Evolutionary conservation across 2,888 invertebrate genomes (phyloP), one percentile per base, ranked within the genome.

Genomic region (Polyommatus iphigenia): DNA sequence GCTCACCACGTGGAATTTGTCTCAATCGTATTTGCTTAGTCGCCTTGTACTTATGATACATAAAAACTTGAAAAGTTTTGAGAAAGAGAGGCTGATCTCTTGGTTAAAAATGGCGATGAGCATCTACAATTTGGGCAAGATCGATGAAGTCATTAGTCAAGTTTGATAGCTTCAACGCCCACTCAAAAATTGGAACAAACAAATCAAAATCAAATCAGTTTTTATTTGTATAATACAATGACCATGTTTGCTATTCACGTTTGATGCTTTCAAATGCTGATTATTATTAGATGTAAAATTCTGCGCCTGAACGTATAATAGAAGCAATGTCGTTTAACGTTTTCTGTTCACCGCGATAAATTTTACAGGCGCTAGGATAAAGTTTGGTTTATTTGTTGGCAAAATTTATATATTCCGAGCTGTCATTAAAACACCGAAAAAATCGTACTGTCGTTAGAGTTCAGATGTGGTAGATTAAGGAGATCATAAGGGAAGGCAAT

Each of bases 1-100:
- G 89, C 83, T 84, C 82, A 78, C 81, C 79, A 79, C 79, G 79
- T 82, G 88, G 91, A 91, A 91, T 91, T 88, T 86, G 85, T 88
- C 87, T 87, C 85, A 83, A 82, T 83, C 24, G 57, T 29, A 50
- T 32, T 77, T 76, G 77, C 77, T 79, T 76, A 78, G 62, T 71
- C 24, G 29, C 67, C 71, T 71, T 62, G 20, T 57, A 54, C 78
- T 71, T 72, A 72, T 13, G n/a, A 24, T 50, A 62, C 24, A 32
- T 32, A 67, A 67, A 29, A 67, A 67, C 24, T 24, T 15, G 4
- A 10, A 62, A 24, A 67, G 4, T 29, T 15, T 29, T 20, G 1
- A 59, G n/a, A 6, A 15, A n/a, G 5, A n/a, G 7, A 57, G 7
- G n/a, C 6, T 57, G 54, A 57, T 57, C 57, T 6, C n/a, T 57